These are phyloP conservation scores for Bubo blakistoni DNA, from an alignment of 2,113 vertebrate genomes.

Conservation along the genomic window DNA sequence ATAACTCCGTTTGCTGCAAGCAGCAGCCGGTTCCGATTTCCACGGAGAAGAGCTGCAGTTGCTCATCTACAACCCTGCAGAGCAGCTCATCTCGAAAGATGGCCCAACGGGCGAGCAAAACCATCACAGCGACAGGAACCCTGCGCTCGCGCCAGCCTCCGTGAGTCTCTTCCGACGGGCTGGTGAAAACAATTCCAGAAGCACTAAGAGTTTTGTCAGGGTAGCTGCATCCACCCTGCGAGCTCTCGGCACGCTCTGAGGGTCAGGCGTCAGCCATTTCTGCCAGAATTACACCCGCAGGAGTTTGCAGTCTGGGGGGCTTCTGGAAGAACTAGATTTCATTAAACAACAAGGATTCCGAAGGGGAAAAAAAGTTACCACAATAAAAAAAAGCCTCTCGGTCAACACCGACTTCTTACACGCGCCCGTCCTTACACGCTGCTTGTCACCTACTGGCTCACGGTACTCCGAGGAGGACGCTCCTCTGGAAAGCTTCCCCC, in stretches of 20 bases:
- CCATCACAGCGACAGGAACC: too few relatives aligned
- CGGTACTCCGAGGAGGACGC: neutral
- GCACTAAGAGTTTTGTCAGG: neutral
- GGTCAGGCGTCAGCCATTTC: neutral
- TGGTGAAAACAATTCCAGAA: neutral
- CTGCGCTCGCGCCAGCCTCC: neutral
- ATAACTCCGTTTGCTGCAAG: too few relatives aligned
- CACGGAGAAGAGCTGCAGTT: neutral
- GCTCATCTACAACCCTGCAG: neutral
- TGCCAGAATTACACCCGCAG: neutral
- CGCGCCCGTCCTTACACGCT: neutral
- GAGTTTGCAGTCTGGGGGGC: neutral
- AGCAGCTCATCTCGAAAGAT: neutral
- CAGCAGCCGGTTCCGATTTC: neutral
- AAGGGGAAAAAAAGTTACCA: too few relatives aligned
- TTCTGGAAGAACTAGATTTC: neutral
- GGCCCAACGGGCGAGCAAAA: neutral
- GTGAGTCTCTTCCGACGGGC: too few relatives aligned
- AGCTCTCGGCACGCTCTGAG: neutral
- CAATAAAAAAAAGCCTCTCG: neutral
- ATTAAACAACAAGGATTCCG: neutral
- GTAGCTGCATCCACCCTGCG: neutral
- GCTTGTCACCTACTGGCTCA: neutral
- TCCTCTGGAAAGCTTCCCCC: neutral
- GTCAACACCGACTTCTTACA: neutral